Evolutionary conservation across 2,113 vertebrate species (phyloP).

Genomic region (Sylvia atricapilla): DNA sequence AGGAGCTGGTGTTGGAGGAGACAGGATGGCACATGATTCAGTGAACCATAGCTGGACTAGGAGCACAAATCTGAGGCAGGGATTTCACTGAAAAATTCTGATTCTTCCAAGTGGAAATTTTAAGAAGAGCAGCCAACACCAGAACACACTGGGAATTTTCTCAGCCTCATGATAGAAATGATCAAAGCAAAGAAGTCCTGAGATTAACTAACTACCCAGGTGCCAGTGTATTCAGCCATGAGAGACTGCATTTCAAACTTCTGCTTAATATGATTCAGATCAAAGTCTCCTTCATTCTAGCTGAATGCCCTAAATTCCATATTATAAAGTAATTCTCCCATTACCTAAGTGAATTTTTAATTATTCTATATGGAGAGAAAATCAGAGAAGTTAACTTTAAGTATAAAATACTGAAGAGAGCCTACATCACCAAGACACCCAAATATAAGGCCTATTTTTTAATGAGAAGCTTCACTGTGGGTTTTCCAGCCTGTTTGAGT

Average conservation of each 20-base stretch:
- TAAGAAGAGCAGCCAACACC: neutral
- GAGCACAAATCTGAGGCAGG: neutral
- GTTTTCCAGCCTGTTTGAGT: neutral
- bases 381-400: neutral
- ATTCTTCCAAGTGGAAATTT: neutral
- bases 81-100: neutral
- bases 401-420: neutral
- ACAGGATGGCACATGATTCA: neutral
- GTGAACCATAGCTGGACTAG: neutral
- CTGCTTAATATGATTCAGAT: constrained; percentile 9
- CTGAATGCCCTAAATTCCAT: neutral
- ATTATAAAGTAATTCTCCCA: neutral
- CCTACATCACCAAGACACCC: neutral
- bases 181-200: neutral
- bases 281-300: constrained; percentile 3
- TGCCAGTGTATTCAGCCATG: neutral
- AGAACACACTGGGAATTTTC: neutral
- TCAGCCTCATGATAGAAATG: neutral
- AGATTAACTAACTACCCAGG: neutral
- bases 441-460: neutral
- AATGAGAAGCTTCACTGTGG: neutral
- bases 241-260: constrained; percentile 2
- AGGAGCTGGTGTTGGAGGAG: neutral
- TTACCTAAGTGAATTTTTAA: constrained; percentile 6
- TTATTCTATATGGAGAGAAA: neutral